Evolutionary conservation across 2,888 invertebrate species (phyloP), one percentile per base, ranked within the genome.

Genomic region (Belgica antarctica): DNA sequence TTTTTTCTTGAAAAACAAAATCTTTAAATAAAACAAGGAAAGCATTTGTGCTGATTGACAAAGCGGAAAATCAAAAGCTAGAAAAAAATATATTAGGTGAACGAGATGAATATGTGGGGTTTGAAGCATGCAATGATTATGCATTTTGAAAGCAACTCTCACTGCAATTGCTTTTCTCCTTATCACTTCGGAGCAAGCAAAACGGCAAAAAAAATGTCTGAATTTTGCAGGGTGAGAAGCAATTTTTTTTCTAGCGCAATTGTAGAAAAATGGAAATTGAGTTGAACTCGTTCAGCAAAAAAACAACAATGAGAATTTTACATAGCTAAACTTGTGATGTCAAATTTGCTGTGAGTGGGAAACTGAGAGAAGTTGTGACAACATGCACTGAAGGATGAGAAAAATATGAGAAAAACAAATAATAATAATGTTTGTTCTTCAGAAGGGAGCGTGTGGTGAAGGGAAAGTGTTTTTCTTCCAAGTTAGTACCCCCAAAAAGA

Each of bases 211-310:
- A 52, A 52, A 52, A 22, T n/a, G 22, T 52, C 52, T 52, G 52
- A 52, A 52, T 52, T 22, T 52, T 52, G 19, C 52, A 52, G 22
- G 12, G 52, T 22, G 22, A 52, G 17, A n/a, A n/a, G n/a, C n/a
- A n/a, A 52, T 19, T 52, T 52, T 52, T 52, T 52, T 22, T 52
- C 52, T 52, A 4, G 52, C 19, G 52, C 52, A 52, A 52, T 52
- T 52, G 52, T 22, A 52, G 52, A 41, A 41, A 15, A 41, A 41
- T 41, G 41, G 41, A 41, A 41, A 4, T 12, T 15, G 15, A 41
- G 41, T 41, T 41, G 41, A 12, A 41, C 41, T 41, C n/a, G 41
- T 15, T 41, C 41, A 41, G 41, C 41, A 41, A 10, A n/a, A n/a
- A n/a, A 41, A 41, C 15, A 41, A 41, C 15, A 10, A 15, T 4